These are phyloP conservation scores for Mamestra brassicae DNA, from an alignment of 2,888 invertebrate species.

Conservation along the genomic window DNA sequence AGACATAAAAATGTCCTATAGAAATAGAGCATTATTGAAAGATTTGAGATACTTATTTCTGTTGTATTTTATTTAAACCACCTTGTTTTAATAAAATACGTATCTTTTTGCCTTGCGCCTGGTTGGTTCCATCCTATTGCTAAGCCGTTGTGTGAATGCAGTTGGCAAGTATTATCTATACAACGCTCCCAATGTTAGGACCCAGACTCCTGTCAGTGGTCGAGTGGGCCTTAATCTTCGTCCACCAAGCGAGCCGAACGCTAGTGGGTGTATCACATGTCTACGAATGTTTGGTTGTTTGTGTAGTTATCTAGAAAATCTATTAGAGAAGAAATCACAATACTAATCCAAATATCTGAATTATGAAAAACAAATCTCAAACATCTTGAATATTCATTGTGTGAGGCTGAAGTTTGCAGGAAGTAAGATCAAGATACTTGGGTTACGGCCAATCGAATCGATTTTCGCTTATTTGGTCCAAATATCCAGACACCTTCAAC, in stretches of 20 bases:
- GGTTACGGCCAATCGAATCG: slow-evolving; percentile 73
- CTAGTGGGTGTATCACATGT: too few species aligned
- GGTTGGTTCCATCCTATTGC: background rate
- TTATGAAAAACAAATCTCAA: background rate
- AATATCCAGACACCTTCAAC: slow-evolving; percentile 25
- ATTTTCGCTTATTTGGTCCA: slow-evolving; percentile 65
- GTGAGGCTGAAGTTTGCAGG: slow-evolving; percentile 35
- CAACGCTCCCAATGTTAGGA: too few species aligned
- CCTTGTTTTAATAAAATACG: background rate
- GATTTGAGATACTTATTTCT: background rate
- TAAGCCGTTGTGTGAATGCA: too few species aligned
- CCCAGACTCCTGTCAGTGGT: too few species aligned
- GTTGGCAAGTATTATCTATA: background rate
- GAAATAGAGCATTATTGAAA: background rate
- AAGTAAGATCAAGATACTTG: slow-evolving; percentile 62
- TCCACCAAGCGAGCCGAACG: too few species aligned
- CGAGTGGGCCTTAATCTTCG: too few species aligned
- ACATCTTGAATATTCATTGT: slow-evolving; percentile 9
- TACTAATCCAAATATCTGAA: too few species aligned
- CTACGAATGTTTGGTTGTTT: too few species aligned
- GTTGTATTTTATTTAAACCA: too few species aligned
- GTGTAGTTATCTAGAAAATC: too few species aligned
- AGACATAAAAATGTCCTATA: background rate
- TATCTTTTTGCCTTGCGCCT: background rate
- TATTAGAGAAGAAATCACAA: too few species aligned